phyloP scores from a whole-genome alignment of 2,888 invertebrate species.

The Thelaira solivaga region DNA sequence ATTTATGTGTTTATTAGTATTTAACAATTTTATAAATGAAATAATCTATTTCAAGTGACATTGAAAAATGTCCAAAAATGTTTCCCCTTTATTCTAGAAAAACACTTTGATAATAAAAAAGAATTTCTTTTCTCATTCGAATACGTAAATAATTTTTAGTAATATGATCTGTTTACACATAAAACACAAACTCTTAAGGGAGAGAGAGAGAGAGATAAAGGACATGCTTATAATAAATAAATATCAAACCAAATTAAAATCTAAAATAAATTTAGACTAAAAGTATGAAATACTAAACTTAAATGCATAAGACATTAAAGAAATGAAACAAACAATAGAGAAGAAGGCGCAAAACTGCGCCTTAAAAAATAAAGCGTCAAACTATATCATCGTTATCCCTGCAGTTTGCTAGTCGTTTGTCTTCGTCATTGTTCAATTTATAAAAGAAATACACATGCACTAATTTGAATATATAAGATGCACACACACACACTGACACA shows the following conservation, averaged over 20 bases:
- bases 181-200: not conserved
- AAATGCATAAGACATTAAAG: constrained; percentile 42
- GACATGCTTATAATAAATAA: constrained; percentile 47
- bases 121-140: constrained; percentile 6
- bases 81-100: constrained; percentile 25
- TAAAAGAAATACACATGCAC: constrained; percentile 27
- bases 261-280: constrained; percentile 16
- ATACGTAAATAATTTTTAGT: constrained; percentile 17
- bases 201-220: too few species aligned
- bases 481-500: constrained; percentile 5
- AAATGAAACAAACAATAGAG: not conserved
- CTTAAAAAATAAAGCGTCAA: constrained; percentile 30
- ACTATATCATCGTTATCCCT: constrained; percentile 39
- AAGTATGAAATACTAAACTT: constrained; percentile 35
- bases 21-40: too few species aligned
- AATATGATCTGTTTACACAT: constrained; percentile 31
- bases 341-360: constrained; percentile 35
- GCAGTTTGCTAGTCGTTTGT: constrained; percentile 70
- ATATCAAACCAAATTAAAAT: constrained; percentile 47
- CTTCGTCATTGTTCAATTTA: constrained; percentile 63
- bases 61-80: constrained; percentile 29
- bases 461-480: not conserved
- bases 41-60: constrained; percentile 43
- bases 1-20: too few species aligned
- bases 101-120: not conserved